Evolutionary conservation across 2,888 invertebrate species (phyloP).

Genomic region (Eupithecia inturbata): DNA sequence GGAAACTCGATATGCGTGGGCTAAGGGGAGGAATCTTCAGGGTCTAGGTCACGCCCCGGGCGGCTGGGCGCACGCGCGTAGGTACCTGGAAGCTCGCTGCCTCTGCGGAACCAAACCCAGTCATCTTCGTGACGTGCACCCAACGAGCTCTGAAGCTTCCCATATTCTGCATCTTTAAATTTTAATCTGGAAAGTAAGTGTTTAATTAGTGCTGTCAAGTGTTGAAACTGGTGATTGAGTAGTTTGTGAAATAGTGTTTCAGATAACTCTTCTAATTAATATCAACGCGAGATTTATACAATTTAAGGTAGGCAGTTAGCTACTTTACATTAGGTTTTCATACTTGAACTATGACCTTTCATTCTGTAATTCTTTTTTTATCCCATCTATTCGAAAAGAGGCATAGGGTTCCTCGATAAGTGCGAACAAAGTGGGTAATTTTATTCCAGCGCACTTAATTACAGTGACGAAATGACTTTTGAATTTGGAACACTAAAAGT

Average conservation of each 20-base stretch:
- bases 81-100: constrained; percentile 47
- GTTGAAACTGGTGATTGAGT: neutral
- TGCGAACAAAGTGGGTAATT: no score
- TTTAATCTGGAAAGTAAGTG: constrained; percentile 3
- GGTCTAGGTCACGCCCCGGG: constrained; percentile 84
- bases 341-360: neutral
- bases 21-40: constrained; percentile 78
- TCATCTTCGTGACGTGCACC: constrained; percentile 58
- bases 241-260: neutral
- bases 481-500: no score
- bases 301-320: neutral
- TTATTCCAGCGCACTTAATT: no score
- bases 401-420: no score
- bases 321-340: neutral
- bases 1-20: constrained; percentile 71
- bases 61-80: constrained; percentile 69
- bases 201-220: neutral
- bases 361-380: neutral
- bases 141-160: constrained; percentile 9
- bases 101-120: constrained; percentile 63
- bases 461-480: no score
- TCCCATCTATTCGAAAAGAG: no score
- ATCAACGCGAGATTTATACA: neutral
- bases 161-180: neutral
- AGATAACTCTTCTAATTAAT: neutral